phyloP scores from a whole-genome alignment of 2,797 vertebrate species.

The Cyclopterus lumpus region DNA sequence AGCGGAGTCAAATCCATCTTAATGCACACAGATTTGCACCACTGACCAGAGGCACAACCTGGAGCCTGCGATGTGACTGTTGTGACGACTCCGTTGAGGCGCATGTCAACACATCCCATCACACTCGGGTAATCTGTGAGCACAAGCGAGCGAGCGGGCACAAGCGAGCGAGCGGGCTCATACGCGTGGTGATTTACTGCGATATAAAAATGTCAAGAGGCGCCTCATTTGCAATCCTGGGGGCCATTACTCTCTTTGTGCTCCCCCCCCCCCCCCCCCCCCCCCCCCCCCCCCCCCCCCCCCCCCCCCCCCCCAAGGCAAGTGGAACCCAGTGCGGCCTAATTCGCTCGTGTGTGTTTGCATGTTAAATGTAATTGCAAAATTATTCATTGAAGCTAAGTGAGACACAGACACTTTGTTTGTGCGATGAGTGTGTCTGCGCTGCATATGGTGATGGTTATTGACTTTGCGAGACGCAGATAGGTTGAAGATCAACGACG shows the following conservation, averaged over 20 bases:
- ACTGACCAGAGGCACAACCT: constrained; percentile 30
- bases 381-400: constrained; percentile 47
- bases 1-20: constrained; percentile 40
- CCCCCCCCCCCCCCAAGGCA: constrained; percentile 42
- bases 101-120: constrained; percentile 49
- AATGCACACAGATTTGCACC: constrained; percentile 27
- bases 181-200: constrained; percentile 53
- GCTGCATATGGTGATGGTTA: constrained; percentile 6
- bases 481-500: not conserved
- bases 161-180: constrained; percentile 40
- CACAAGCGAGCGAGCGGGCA: constrained; percentile 38
- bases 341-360: constrained; percentile 54
- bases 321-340: constrained; percentile 43
- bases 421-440: constrained; percentile 24
- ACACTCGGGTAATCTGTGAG: constrained; percentile 54
- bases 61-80: constrained; percentile 21
- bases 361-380: constrained; percentile 50
- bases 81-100: constrained; percentile 51
- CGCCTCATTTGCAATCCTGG: constrained; percentile 66
- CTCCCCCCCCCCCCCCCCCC: constrained; percentile 31
- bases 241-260: constrained; percentile 50
- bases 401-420: constrained; percentile 39
- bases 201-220: constrained; percentile 71
- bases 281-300: constrained; percentile 41
- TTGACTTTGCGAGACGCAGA: not conserved